Base-by-base conservation (phyloP, 2,113 vertebrate species). In the Spea bombifrons region DNA sequence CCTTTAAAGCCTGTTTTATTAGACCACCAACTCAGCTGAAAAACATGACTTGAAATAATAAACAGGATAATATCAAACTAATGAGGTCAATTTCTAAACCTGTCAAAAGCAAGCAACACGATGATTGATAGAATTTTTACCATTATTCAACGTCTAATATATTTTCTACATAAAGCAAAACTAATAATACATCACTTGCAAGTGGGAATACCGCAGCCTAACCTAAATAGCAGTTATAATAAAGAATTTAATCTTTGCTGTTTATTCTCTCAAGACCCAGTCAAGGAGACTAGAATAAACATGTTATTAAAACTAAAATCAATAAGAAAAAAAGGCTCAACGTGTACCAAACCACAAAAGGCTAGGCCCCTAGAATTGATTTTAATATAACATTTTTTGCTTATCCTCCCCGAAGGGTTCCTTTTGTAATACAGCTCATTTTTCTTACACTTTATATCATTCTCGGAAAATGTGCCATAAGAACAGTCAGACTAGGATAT, bases 291-390 rank as follows among this genome's bases (percentile, higher is more conserved):
- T 85, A 87, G 84, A 92, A 91, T 90, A 91, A 92, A 89, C 90
- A 91, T 87, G 87, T 88, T 89, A 90, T 91, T 89, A 90, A 90
- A 88, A 50, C 52, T 84, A 79, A 85, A 86, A 90, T 92, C 91
- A 87, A 91, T 91, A 87, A 45, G 64, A 80, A 80, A 13, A 66
- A 79, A 84, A 85, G 82, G 86, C 88, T 89, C 87, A 86, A 88
- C 90, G 88, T 82, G 88, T 78, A 88, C 70, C 85, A 85, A 83
- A 81, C 84, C 86, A 87, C 85, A 80, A 78, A 84, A 88, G 91
- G 89, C 89, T 92, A 90, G 86, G 83, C 88, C 75, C 86, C 86
- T 47, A 4, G 71, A 82, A 92, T 92, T 46, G 90, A 92, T 92
- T 91, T 90, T 79, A 89, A 89, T 89, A 88, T 82, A 87, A 83